Evolutionary conservation across 2,113 vertebrate species (phyloP).

Genomic region (Ailuropoda melanoleuca): DNA sequence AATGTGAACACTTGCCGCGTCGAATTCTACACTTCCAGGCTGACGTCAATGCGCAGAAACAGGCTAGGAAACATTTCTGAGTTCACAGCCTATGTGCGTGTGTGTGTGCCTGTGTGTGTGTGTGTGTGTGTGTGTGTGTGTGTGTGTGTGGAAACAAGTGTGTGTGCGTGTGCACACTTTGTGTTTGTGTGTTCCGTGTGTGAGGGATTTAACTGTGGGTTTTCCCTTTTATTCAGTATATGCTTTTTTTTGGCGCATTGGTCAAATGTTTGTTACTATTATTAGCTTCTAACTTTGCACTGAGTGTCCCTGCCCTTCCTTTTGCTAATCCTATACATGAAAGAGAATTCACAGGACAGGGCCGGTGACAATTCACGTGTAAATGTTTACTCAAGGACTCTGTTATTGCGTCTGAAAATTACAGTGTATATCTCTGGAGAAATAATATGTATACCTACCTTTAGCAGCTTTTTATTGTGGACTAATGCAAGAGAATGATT

Average conservation of each 20-base stretch:
- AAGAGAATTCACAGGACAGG: conserved; percentile 87
- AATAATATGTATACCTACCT: conserved; percentile 94
- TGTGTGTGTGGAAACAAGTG: conserved; percentile 22
- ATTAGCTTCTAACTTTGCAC: conserved; percentile 97
- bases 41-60: conserved; percentile 83
- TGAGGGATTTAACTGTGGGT: conserved; percentile 74
- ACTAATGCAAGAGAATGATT: conserved; percentile 91
- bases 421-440: conserved; percentile 90
- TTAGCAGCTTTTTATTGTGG: conserved; percentile 96
- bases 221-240: conserved; percentile 85
- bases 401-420: conserved; percentile 86
- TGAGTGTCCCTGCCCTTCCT: conserved; percentile 95
- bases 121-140: conserved; percentile 47
- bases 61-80: conserved; percentile 83
- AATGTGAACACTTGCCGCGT: conserved; percentile 95
- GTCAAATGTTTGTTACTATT: conserved; percentile 82
- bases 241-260: conserved; percentile 86
- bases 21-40: conserved; percentile 88
- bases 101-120: background rate
- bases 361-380: conserved; percentile 95
- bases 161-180: background rate
- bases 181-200: conserved; percentile 34
- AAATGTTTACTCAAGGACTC: conserved; percentile 99
- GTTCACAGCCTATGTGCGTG: conserved; percentile 83
- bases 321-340: conserved; percentile 88